These are phyloP conservation scores for Nothobranchius furzeri DNA, from an alignment of 2,113 vertebrate species.

Conservation along the genomic window DNA sequence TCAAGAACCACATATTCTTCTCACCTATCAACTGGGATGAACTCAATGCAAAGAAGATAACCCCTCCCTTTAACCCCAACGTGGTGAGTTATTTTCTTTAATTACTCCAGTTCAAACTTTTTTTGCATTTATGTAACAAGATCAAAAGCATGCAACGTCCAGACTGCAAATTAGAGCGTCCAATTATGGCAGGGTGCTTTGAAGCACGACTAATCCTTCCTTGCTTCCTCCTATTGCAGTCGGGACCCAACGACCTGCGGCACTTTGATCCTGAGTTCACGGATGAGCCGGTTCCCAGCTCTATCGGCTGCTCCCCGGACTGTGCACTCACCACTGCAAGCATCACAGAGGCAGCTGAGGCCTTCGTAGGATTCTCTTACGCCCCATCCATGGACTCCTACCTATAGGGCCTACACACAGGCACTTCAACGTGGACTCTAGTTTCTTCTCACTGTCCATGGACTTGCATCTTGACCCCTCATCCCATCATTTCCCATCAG, in stretches of 20 bases:
- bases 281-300: conserved; percentile 94
- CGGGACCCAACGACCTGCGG: conserved; percentile 91
- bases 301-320: conserved; percentile 93
- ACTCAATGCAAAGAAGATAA: conserved; percentile 98
- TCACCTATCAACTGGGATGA: conserved; percentile 99
- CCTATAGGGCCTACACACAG: conserved; percentile 78
- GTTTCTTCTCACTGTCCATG: conserved; percentile 34
- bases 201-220: conserved; percentile 43
- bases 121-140: conserved; percentile 16
- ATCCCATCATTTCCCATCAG: conserved; percentile 36
- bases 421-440: conserved; percentile 23
- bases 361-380: conserved; percentile 97
- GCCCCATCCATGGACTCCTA: conserved; percentile 96
- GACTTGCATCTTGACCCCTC: conserved; percentile 60
- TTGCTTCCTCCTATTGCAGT: conserved; percentile 70
- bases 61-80: conserved; percentile 98
- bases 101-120: too few species aligned
- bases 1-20: conserved; percentile 98
- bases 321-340: conserved; percentile 91
- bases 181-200: conserved; percentile 26
- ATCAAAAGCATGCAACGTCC: conserved; percentile 4
- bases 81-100: conserved; percentile 83
- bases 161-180: conserved; percentile 14
- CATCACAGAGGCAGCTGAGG: conserved; percentile 92
- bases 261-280: conserved; percentile 99